Conservation (phyloP, 2,797 vertebrate species). For the Rhinoraja longicauda region DNA sequence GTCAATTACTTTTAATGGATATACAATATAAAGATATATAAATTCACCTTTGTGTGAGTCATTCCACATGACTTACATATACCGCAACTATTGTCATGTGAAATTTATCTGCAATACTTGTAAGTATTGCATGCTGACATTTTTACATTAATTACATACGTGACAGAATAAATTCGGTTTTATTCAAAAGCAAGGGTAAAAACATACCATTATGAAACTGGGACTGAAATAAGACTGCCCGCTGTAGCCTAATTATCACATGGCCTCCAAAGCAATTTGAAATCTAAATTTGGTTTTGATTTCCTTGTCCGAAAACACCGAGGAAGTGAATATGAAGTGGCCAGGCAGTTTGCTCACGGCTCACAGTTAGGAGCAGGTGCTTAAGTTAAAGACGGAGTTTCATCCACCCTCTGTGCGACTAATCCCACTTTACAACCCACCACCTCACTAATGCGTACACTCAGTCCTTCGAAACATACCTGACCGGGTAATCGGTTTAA, state of each 20-base stretch:
- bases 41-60: not conserved
- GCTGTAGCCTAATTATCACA: not conserved
- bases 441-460: not conserved
- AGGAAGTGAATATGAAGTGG: not conserved
- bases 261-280: not conserved
- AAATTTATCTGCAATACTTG: not conserved
- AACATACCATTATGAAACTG: not conserved
- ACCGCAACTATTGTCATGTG: no score
- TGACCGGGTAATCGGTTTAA: not conserved
- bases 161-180: not conserved
- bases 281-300: not conserved
- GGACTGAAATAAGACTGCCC: not conserved
- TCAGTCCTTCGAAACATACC: not conserved
- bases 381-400: not conserved
- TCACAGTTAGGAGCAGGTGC: not conserved
- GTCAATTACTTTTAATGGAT: not conserved
- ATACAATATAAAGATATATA: not conserved
- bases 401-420: not conserved
- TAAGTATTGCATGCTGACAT: not conserved
- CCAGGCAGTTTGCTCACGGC: not conserved
- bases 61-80: not conserved
- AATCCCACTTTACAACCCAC: not conserved
- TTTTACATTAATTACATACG: not conserved
- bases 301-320: not conserved
- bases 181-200: not conserved